Percentiles rank a stretch among this genome's conserved stretches.
These are phyloP conservation scores for Pandemis heparana DNA, from an alignment of 2,888 invertebrate species.

Conservation along the genomic window DNA sequence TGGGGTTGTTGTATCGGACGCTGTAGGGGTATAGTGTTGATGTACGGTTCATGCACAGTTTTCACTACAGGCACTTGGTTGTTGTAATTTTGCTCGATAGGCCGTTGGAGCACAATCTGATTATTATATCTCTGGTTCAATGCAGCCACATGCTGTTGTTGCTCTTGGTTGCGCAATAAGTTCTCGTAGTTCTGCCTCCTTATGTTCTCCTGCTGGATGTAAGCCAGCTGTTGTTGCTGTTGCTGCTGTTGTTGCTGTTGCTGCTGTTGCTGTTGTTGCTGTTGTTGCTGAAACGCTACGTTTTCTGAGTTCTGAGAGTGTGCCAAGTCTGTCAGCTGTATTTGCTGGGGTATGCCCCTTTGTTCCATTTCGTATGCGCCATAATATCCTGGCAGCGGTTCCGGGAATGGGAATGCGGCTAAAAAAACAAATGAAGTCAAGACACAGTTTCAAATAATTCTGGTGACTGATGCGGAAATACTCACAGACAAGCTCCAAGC, in stretches of 20 bases:
- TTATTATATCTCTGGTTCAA: conserved; percentile 25
- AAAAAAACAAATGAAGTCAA: conserved; percentile 7
- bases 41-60: conserved; percentile 26
- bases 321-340: conserved; percentile 30
- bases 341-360: conserved; percentile 18
- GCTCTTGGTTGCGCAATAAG: conserved; percentile 25
- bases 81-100: conserved; percentile 19
- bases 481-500: conserved; percentile 60
- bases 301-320: conserved; percentile 42
- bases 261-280: background rate
- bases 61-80: conserved; percentile 21
- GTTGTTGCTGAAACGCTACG: conserved; percentile 19
- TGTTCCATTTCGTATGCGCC: conserved; percentile 13
- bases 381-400: conserved; percentile 30
- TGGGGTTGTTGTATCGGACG: conserved; percentile 18
- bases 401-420: conserved; percentile 44
- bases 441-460: background rate
- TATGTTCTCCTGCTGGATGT: conserved; percentile 28
- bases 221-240: conserved; percentile 19
- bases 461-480: conserved; percentile 33
- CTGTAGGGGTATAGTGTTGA: conserved; percentile 22
- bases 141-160: conserved; percentile 3
- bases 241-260: conserved; percentile 10
- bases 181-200: conserved; percentile 40
- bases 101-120: conserved; percentile 14